A percentile compares a stretch with the other conserved stretches of the same genome.
Evolutionary conservation across 2,113 vertebrate genomes (phyloP).

Genomic region (Setophaga kirtlandii): DNA sequence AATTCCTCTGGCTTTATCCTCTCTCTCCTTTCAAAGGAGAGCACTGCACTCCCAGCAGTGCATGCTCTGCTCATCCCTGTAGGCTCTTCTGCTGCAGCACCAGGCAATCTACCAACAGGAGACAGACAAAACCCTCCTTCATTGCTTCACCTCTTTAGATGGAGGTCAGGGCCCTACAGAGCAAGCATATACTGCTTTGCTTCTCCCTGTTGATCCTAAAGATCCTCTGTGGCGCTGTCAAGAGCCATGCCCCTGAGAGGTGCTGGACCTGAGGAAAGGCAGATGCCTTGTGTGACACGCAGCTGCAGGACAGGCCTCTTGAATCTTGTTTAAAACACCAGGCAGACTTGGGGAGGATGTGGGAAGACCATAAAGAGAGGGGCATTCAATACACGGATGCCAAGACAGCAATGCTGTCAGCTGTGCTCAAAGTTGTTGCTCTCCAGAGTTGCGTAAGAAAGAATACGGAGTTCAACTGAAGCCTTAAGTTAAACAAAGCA

Average conservation of each 20-base stretch:
- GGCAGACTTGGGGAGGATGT: background rate
- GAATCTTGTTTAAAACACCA: background rate
- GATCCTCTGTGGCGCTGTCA: background rate
- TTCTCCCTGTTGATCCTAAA: background rate
- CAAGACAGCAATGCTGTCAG: constrained; percentile 26
- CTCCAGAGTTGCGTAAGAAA: constrained; percentile 28
- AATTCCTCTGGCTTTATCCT: background rate
- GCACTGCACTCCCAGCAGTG: background rate
- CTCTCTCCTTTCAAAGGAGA: background rate
- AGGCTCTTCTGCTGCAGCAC: background rate
- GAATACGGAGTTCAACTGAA: background rate
- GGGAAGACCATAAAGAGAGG: background rate
- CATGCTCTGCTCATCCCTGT: background rate
- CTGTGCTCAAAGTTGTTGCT: constrained; percentile 5
- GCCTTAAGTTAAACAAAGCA: constrained; percentile 39
- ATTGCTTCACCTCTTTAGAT: background rate
- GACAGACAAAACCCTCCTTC: background rate
- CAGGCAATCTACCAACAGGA: background rate
- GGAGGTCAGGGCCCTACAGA: background rate
- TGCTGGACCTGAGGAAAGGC: background rate
- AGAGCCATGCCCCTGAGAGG: background rate
- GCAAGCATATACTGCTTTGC: background rate
- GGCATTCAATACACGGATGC: background rate
- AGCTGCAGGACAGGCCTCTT: background rate
- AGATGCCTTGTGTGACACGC: background rate